Conservation (phyloP, 1,140 invertebrate genomes). For the Dinothrombium tinctorium region DNA sequence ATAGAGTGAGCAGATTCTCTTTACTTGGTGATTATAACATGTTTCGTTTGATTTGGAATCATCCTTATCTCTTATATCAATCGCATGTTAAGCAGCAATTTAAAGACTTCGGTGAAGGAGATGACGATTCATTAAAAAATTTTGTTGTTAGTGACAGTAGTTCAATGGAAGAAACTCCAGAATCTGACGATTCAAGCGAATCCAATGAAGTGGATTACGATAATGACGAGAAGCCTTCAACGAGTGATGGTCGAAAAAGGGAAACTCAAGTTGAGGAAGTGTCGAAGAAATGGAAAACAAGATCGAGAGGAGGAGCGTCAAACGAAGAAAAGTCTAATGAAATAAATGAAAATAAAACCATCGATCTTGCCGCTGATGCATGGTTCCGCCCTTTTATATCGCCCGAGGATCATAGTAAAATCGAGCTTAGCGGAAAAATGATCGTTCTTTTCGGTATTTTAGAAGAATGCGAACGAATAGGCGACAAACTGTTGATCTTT, state of each 20-base stretch:
- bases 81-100: no score
- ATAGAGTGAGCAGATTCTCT: conserved; percentile 38
- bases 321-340: not conserved
- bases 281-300: not conserved
- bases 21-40: conserved; percentile 67
- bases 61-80: conserved; percentile 92
- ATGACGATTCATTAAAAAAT: not conserved
- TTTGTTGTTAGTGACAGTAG: not conserved
- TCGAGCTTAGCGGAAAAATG: conserved; percentile 89
- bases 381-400: conserved; percentile 60
- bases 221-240: no score
- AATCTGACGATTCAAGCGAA: not conserved
- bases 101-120: conserved; percentile 1
- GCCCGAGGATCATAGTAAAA: conserved; percentile 52
- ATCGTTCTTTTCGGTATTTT: conserved; percentile 76
- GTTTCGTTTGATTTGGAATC: conserved; percentile 99
- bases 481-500: conserved; percentile 84
- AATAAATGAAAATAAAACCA: not conserved
- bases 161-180: not conserved
- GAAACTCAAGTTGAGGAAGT: no score
- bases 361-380: not conserved
- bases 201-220: no score
- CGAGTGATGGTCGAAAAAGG: no score
- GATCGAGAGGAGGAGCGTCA: not conserved
- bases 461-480: conserved; percentile 56